Conservation (phyloP, 2,113 vertebrate species). For the Neotoma lepida region DNA sequence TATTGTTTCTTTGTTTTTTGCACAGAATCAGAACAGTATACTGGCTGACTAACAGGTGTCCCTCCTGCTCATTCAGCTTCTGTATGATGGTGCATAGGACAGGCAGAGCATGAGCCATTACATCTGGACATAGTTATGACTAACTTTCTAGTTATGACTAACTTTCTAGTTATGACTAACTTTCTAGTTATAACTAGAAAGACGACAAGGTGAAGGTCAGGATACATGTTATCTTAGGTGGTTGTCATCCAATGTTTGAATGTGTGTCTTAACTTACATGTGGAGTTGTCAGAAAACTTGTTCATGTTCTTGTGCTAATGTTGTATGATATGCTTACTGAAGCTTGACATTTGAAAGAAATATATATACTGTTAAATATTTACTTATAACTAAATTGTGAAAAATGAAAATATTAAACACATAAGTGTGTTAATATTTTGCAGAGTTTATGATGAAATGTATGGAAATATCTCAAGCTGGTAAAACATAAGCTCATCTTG, state of each 20-base stretch:
- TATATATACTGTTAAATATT: not conserved
- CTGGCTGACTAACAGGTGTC: not conserved
- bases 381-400: not conserved
- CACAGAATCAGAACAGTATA: not conserved
- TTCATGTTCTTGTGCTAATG: not conserved
- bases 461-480: not conserved
- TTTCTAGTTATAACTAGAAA: not conserved
- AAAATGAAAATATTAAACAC: not conserved
- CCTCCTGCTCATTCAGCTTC: accelerated
- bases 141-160: no score
- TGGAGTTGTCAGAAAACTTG: not conserved
- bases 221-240: no score
- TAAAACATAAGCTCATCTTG: not conserved
- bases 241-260: not conserved
- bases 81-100: accelerated
- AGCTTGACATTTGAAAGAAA: not conserved
- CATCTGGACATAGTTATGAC: not conserved
- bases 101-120: not conserved
- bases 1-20: not conserved
- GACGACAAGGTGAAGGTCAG: accelerated
- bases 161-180: no score
- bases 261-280: not conserved
- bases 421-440: not conserved
- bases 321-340: not conserved
- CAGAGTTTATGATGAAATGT: not conserved